Percentiles rank a stretch among this genome's conserved stretches.
These are phyloP conservation scores for Nothocercus julius DNA, from an alignment of 2,113 vertebrate genomes.

Conservation along the genomic window DNA sequence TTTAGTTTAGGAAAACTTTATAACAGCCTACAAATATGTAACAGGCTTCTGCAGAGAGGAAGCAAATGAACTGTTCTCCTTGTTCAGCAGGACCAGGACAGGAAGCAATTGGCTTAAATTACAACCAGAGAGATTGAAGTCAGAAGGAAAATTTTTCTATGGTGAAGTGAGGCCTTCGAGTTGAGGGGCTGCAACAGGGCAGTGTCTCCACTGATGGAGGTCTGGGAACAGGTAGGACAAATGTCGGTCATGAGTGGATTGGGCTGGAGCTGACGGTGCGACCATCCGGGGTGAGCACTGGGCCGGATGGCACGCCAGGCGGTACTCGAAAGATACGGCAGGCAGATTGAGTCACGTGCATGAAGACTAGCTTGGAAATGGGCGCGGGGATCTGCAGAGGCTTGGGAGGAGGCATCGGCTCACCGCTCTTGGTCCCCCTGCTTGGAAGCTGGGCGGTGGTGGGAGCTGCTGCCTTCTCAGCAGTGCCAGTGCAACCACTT, in stretches of 20 bases:
- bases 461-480: neutral
- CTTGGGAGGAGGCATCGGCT: neutral
- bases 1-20: neutral
- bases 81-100: neutral
- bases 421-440: neutral
- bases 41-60: neutral
- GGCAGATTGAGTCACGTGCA: rapidly evolving
- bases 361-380: too few species aligned
- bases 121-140: neutral
- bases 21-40: neutral
- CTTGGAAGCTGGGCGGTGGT: neutral
- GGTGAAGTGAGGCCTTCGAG: neutral
- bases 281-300: rapidly evolving
- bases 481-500: neutral
- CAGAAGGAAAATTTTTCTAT: neutral
- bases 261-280: neutral
- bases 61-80: neutral
- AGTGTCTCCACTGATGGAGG: rapidly evolving
- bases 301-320: neutral
- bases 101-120: neutral
- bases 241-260: rapidly evolving
- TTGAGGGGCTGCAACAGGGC: neutral
- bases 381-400: too few species aligned
- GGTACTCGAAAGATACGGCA: neutral
- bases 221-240: neutral